These are phyloP conservation scores for Idris sp. DNA, from an alignment of 1,140 invertebrate genomes.

Conservation along the genomic window DNA sequence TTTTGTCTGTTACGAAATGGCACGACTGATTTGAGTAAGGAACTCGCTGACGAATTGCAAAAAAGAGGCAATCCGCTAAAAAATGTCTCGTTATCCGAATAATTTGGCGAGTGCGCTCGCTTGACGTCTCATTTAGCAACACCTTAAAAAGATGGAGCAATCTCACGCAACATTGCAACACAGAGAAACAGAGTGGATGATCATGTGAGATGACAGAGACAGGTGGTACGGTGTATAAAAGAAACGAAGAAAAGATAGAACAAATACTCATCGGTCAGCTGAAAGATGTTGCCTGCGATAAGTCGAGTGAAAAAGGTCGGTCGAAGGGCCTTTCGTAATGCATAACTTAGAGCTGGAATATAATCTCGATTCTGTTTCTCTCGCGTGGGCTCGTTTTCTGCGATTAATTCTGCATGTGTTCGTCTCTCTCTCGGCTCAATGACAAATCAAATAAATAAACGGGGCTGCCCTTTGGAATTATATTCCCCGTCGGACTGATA, in stretches of 20 bases:
- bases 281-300: conserved; percentile 59
- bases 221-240: conserved; percentile 7
- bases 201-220: conserved; percentile 30
- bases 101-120: conserved; percentile 53
- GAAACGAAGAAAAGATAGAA: conserved; percentile 43
- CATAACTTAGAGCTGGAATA: conserved; percentile 63
- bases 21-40: too few relatives aligned
- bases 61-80: conserved; percentile 31
- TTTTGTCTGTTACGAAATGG: too few relatives aligned
- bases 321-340: conserved; percentile 58
- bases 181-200: conserved; percentile 16
- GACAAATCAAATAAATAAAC: conserved; percentile 62
- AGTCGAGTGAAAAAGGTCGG: conserved; percentile 61
- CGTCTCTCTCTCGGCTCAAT: conserved; percentile 26
- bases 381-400: conserved; percentile 25
- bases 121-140: conserved; percentile 64
- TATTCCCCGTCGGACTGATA: conserved; percentile 46
- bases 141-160: conserved; percentile 57
- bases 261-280: conserved; percentile 52
- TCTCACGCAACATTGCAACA: conserved; percentile 40
- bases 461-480: conserved; percentile 53
- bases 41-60: conserved; percentile 18
- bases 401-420: conserved; percentile 33
- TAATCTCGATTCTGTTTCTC: conserved; percentile 62
- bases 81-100: conserved; percentile 55